Base-by-base conservation (phyloP, 1,140 invertebrate genomes). In the Euura lappo region DNA sequence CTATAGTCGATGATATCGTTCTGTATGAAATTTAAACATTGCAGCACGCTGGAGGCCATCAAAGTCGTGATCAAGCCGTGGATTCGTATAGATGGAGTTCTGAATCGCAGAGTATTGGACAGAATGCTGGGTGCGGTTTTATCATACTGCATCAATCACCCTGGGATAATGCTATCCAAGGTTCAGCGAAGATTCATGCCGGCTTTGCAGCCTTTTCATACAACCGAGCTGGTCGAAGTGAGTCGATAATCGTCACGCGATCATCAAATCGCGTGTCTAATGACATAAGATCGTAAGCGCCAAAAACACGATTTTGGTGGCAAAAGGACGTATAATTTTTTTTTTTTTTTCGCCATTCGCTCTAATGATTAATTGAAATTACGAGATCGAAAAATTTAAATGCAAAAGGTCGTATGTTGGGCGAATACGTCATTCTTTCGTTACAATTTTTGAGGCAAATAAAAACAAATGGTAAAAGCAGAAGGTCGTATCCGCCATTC, bases 11-110 rank as follows among this genome's bases (percentile, higher is more conserved):
- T 44, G 71, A 67, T 5, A 43, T 13, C 8, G 28, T 70, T 5
- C 28, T 28, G 1, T 28, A 28, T 28, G 28, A 28, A 28, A 11
- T 74, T 45, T 11, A 6, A 76, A 73, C 81, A 77, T 77, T 72
- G 13, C n/a, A 89, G 88, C 10, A 81, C 78, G 10, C 78, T 83
- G 5, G 82, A 88, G 78, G 81, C 87, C 71, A 82, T 89, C 44
- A 84, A 83, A 74, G 85, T 89, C 1, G 80, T 85, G 28, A 83
- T 89, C 70, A 86, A 91, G 74, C 93, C 93, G 0, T 96, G 94
- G 95, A 91, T 93, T 70, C 89, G 92, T 73, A 89, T 95, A 4
- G 93, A 95, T 83, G 94, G 94, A 1, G 88, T 89, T 1, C 79
- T 96, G 1, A 95, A 96, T 84, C 87, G 91, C 44, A 84, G 91